Evolutionary conservation across 1,140 invertebrate genomes (phyloP), one percentile per base, ranked within the genome.

Genomic region (Heliconius himera): DNA sequence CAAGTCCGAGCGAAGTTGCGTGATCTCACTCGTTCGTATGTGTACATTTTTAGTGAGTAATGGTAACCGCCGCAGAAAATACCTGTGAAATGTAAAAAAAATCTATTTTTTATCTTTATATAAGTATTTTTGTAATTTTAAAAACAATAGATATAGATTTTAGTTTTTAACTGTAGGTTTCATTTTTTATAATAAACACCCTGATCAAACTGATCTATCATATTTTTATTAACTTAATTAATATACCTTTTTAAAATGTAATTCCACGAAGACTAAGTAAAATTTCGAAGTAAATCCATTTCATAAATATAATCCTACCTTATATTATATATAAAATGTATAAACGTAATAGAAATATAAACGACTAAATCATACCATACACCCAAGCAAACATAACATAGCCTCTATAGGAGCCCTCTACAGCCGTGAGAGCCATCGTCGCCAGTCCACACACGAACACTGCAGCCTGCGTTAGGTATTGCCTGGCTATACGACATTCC

Each of bases 11-110:
- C 97, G 91, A 98, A 98, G 90, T 98, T 97, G 79, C 97, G 95
- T 0, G 97, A 97, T 56, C 97, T 94, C 11, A 98, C 97, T 82
- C 97, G 95, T 90, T 98, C 97, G 87, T 98, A 98, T 0, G 97
- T 97, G 93, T 98, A 98, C 96, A 98, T 97, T 91, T 98, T 98
- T 38, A 98, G 94, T 18, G 97, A 97, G 88, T 98, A 98, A 88
- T 98, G 97, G 93, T 98, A 98, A 11, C 97, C 97, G 33, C 97
- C 97, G 88, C 96, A 97, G 91, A 97, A 97, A 80, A 98, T 96
- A 29, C 97, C 96, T 96, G 86, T 41, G 70, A 79, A 41, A 29
- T 60, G 20, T 8, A 0, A 22, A 51, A 11, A 20, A 54, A 20
- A 20, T 0, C 18, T 36, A 6, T 20, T 20, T 46, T 46, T 16